Conservation (phyloP, 2,797 vertebrate genomes). For the Podargus strigoides region DNA sequence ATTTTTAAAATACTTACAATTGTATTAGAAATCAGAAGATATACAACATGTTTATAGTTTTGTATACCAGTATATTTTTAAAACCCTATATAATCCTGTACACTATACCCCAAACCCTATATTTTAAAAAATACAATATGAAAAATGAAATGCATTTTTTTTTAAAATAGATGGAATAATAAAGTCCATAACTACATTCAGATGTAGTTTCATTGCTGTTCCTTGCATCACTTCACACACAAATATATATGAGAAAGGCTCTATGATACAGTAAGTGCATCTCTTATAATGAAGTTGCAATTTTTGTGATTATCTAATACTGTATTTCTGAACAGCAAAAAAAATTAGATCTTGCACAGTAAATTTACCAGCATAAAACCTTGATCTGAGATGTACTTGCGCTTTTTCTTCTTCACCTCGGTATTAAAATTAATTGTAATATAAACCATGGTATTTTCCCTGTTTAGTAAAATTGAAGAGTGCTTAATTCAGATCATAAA, state of each 20-base stretch:
- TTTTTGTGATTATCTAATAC: background rate
- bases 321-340: background rate
- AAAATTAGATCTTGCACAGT: background rate
- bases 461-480: background rate
- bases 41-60: background rate
- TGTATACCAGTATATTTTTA: background rate
- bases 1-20: background rate
- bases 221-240: background rate
- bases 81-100: background rate
- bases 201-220: background rate
- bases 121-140: background rate
- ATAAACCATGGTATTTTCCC: background rate
- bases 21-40: background rate
- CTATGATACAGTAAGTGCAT: rapidly evolving
- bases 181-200: background rate
- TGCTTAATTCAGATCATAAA: background rate
- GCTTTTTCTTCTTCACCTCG: background rate
- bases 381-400: background rate
- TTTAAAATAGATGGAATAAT: background rate
- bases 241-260: background rate
- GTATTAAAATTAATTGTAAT: background rate
- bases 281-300: background rate
- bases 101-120: rapidly evolving
- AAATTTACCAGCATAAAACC: background rate
- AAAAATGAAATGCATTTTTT: background rate